Conservation (phyloP, 2,113 vertebrate genomes). For the Capricornis sumatraensis region DNA sequence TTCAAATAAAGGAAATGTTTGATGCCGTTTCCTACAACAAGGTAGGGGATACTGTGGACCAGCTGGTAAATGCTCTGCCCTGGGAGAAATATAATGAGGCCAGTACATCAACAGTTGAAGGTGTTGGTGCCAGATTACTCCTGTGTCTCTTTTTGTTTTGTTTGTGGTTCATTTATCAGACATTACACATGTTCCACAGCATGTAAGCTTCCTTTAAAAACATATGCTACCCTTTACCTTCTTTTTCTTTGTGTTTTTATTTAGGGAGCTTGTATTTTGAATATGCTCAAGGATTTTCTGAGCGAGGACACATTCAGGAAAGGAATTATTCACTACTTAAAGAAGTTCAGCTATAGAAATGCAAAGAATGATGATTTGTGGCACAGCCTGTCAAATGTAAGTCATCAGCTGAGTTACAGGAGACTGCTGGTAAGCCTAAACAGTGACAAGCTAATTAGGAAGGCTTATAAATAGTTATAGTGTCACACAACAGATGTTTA, state of each 20-base stretch:
- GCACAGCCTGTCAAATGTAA: conserved; percentile 55
- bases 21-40: conserved; percentile 63
- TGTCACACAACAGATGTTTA: not conserved
- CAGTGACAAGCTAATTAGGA: not conserved
- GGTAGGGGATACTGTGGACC: not conserved
- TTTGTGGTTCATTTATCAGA: not conserved
- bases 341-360: conserved; percentile 58
- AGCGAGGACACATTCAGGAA: conserved; percentile 48
- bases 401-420: not conserved
- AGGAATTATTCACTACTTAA: conserved; percentile 53
- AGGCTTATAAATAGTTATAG: not conserved
- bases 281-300: conserved; percentile 69
- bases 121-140: not conserved
- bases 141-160: not conserved
- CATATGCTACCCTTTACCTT: not conserved
- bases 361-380: conserved; percentile 62
- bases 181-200: not conserved
- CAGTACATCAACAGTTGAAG: not conserved
- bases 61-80: not conserved
- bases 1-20: conserved; percentile 64
- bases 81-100: not conserved
- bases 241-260: not conserved
- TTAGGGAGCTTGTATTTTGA: conserved; percentile 67
- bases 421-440: not conserved
- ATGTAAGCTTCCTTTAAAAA: not conserved